Evolutionary conservation across 2,888 invertebrate species (phyloP).

Genomic region (Tillus elongatus): DNA sequence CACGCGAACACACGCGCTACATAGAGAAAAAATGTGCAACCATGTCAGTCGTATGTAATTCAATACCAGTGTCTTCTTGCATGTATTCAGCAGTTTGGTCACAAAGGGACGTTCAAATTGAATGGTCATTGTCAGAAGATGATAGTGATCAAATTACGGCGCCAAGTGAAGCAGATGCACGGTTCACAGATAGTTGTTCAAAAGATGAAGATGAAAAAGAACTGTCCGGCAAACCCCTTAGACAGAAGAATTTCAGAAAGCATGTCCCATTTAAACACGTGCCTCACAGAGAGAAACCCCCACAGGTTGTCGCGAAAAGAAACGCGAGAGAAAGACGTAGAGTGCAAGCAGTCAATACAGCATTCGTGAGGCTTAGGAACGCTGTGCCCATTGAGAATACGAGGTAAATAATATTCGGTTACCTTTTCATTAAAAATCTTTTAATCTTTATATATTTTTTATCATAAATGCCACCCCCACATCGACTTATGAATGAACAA

Average conservation of each 20-base stretch:
- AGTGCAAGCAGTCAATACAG: slow-evolving; percentile 56
- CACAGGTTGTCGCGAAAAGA: slow-evolving; percentile 48
- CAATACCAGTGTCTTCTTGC: slow-evolving; percentile 23
- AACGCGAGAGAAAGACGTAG: slow-evolving; percentile 55
- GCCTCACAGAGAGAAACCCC: slow-evolving; percentile 46
- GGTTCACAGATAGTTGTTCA: slow-evolving; percentile 2
- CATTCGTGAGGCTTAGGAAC: slow-evolving; percentile 49
- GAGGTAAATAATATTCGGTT: slow-evolving; percentile 27
- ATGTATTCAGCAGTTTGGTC: slow-evolving; percentile 20
- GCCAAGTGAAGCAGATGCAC: slow-evolving; percentile 20
- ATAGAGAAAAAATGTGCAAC: too few relatives aligned
- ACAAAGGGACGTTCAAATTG: slow-evolving; percentile 17
- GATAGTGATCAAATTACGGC: slow-evolving; percentile 26
- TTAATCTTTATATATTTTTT: too few relatives aligned
- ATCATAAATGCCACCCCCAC: too few relatives aligned
- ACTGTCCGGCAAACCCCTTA: slow-evolving; percentile 7
- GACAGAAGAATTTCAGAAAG: slow-evolving; percentile 25
- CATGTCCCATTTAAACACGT: slow-evolving; percentile 30
- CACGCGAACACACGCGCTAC: too few relatives aligned
- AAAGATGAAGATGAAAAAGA: slow-evolving; percentile 11
- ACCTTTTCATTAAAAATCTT: too few relatives aligned
- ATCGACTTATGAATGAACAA: too few relatives aligned
- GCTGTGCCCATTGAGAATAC: slow-evolving; percentile 49
- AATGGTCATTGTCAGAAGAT: too few relatives aligned
- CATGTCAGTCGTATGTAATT: slow-evolving; percentile 20